phyloP scores from a whole-genome alignment of 1,140 invertebrate species.

The Latrodectus geometricus region DNA sequence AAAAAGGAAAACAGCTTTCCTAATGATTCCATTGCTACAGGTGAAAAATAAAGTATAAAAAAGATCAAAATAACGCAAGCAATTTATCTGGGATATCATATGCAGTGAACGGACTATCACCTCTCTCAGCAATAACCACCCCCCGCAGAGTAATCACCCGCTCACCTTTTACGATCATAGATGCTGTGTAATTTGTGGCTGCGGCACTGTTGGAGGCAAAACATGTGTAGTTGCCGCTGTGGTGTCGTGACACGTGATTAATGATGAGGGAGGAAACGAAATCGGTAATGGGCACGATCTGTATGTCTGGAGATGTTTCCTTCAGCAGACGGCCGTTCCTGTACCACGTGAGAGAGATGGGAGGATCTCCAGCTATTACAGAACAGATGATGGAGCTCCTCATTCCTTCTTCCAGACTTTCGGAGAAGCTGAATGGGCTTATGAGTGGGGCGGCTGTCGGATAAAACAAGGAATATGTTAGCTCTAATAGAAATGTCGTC shows the following conservation, averaged over 20 bases:
- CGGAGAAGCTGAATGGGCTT: slow-evolving; percentile 64
- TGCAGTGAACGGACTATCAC: not conserved
- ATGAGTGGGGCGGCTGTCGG: slow-evolving; percentile 64
- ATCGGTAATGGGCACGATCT: slow-evolving; percentile 64
- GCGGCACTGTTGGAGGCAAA: slow-evolving; percentile 82
- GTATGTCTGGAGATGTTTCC: slow-evolving; percentile 59
- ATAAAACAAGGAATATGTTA: slow-evolving; percentile 21
- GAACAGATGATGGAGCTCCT: slow-evolving; percentile 64
- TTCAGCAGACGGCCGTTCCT: slow-evolving; percentile 78
- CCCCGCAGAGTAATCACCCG: not conserved
- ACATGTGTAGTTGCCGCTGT: slow-evolving; percentile 85
- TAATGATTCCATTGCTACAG: too few relatives aligned
- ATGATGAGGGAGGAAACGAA: slow-evolving; percentile 75
- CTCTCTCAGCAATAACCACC: not conserved
- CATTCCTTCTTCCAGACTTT: slow-evolving; percentile 65
- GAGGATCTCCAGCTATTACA: slow-evolving; percentile 73
- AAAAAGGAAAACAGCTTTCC: too few relatives aligned
- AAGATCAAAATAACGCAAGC: too few relatives aligned
- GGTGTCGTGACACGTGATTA: slow-evolving; percentile 78
- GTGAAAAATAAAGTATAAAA: too few relatives aligned
- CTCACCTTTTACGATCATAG: slow-evolving; percentile 85
- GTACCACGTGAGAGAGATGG: slow-evolving; percentile 81
- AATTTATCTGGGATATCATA: not conserved
- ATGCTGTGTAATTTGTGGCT: slow-evolving; percentile 82
- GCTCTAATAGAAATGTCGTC: not conserved